phyloP scores from a whole-genome alignment of 2,797 vertebrate genomes.

The Nyctalus aviator region DNA sequence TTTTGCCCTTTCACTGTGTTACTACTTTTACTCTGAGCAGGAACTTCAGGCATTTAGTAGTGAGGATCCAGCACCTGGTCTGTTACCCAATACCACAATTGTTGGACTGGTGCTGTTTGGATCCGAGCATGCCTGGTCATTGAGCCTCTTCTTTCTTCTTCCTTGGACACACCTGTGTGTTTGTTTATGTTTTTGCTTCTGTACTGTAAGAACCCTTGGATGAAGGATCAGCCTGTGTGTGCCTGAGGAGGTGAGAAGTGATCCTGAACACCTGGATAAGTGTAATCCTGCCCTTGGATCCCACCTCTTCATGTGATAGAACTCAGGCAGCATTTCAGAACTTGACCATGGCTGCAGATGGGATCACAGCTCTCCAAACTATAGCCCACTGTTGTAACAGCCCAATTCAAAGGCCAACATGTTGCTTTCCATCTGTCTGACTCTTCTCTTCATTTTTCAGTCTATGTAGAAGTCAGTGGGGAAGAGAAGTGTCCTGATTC shows the following conservation, averaged over 20 bases:
- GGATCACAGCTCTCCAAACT: neutral
- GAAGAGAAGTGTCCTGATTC: neutral
- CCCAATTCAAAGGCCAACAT: too few relatives aligned
- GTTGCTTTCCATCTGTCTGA: neutral
- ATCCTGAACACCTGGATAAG: neutral
- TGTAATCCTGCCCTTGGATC: neutral
- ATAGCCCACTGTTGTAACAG: neutral
- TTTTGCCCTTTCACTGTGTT: neutral
- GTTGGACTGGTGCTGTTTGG: rapidly evolving
- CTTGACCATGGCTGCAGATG: rapidly evolving
- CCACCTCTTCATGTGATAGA: neutral
- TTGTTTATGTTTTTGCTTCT: neutral
- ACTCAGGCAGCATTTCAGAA: neutral
- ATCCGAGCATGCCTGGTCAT: neutral
- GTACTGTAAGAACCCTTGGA: neutral
- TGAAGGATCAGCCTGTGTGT: neutral
- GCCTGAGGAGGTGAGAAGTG: neutral
- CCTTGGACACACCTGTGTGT: rapidly evolving
- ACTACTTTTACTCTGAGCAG: neutral
- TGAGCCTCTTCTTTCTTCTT: neutral
- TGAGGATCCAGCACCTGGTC: neutral
- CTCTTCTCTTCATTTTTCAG: neutral
- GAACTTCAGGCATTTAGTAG: neutral
- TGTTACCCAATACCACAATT: too few relatives aligned
- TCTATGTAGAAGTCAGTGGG: neutral